Evolutionary conservation across 64 coral and sea anemone genomes (phyloP).

Genomic region (Montipora efflorescens): DNA sequence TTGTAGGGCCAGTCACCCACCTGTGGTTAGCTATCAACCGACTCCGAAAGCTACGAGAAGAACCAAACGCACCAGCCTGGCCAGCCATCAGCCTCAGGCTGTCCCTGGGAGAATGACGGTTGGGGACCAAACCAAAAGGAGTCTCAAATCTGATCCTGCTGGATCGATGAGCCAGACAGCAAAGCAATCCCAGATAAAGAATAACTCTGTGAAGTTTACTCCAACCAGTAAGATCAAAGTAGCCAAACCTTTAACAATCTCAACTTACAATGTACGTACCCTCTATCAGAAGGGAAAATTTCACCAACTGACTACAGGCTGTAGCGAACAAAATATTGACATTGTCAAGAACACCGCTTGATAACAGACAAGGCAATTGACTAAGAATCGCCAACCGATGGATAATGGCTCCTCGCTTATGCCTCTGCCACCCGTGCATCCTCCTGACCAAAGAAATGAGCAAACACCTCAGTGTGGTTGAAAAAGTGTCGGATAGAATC

Average conservation of each 20-base stretch:
- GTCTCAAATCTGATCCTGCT: no score
- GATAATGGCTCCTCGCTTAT: not conserved
- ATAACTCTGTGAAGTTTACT: no score
- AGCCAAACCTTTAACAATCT: not conserved
- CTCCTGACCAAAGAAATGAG: not conserved
- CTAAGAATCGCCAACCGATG: not conserved
- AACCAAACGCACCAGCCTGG: not conserved
- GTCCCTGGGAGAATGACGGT: no score
- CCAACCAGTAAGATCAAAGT: no score
- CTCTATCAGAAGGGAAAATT: slow-evolving; percentile 4
- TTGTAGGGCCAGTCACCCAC: slow-evolving; percentile 4
- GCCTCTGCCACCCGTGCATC: not conserved
- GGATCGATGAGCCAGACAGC: no score
- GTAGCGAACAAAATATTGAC: not conserved
- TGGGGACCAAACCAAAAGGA: no score
- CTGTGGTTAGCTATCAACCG: not conserved
- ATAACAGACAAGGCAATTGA: not conserved
- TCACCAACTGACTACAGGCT: slow-evolving; percentile 3
- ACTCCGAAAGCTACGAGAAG: not conserved
- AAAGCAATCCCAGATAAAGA: no score
- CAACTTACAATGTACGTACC: slow-evolving; percentile 1
- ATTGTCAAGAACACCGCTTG: slow-evolving; percentile 26
- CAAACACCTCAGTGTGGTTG: not conserved
- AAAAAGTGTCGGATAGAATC: not conserved
- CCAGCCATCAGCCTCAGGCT: no score